Base-by-base conservation (phyloP, 2,888 invertebrate species). In the Chloroclysta siterata region DNA sequence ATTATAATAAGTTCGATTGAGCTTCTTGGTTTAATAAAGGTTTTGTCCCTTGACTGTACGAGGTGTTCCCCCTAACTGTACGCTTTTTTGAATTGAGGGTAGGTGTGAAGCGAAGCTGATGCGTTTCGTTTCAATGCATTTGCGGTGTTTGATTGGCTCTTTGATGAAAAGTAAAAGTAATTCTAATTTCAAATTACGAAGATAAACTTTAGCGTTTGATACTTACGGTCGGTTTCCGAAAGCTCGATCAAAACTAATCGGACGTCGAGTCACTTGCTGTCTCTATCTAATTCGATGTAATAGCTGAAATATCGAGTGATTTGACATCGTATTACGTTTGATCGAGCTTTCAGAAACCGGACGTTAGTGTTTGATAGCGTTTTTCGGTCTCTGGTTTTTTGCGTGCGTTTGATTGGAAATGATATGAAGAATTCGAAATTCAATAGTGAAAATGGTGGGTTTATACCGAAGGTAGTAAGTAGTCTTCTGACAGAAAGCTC, bases 1-100 rank as follows among this genome's bases (percentile, higher is more conserved):
- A 92, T 91, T 91, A 91, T 90, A 91, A 91, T 92, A 86, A 88
- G 90, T 86, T 89, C 80, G 66, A 67, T 67, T 65, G 62, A 60
- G 60, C 66, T 74, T 66, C 70, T 71, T 71, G 69, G 65, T 65
- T 69, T 68, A 72, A 76, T 78, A 72, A 73, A 76, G 77, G 73
- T 69, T 72, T 75, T 69, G 75, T 75, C 72, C 76, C 74, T 68
- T 54, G 65, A 62, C 63, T 60, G 47, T 65, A 54, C 56, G 55
- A 58, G 69, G 57, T 22, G 50, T 53, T 44, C 53, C 54, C 33
- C 63, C 44, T 57, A 60, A 57, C 54, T 60, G 28, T 48, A 56
- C 58, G 55, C 60, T 67, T 68, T 63, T 65, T 47, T 53, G 53
- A 51, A 58, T 44, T 53, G 56, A 64, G 60, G 70, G 65, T 42